Base-by-base conservation (phyloP, 2,888 invertebrate species). In the Brenthis daphne region DNA sequence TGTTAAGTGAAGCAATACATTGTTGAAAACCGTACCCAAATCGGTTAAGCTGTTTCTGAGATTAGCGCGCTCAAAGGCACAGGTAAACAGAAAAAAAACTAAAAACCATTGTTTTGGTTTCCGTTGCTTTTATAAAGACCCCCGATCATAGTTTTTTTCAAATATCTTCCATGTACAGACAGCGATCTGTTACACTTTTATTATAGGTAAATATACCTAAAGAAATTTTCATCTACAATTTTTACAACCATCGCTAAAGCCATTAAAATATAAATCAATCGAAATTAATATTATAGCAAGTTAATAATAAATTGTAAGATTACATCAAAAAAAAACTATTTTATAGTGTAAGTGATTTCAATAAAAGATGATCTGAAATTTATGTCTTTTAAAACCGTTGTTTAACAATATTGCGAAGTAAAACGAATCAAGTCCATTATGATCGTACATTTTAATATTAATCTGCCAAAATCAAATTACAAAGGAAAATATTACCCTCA, bases 301-400 rank as follows among this genome's bases (percentile, higher is more conserved):
- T 57, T 33, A 60, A 37, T 57, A 14, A 20, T 20, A 50, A 55
- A 64, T 53, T 64, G 58, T 24, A 63, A 57, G 47, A 66, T 66
- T 57, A 56, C 29, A 64, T 50, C 48, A 29, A 56, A 64, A 67
- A 64, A 72, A 64, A 48, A 20, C 55, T 24, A 65, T 68, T 70
- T 11, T 43, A 43, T 11, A 68, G 29, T 29, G 29, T 57, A 68
- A 60, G 37, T 53, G 60, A 53, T 67, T 69, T 43, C 33, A 50
- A 57, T 67, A 63, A 72, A 68, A 56, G 47, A 54, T 53, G 55
- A 69, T 67, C 64, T 33, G 51, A 47, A 67, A 69, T 65, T 71
- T 69, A 69, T 57, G 65, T 29, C 53, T 64, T 54, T 20, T 65
- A 63, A 51, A 66, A 60, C 58, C 47, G 58, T 67, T 69, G 60